These are phyloP conservation scores for Nanorana parkeri DNA, from an alignment of 2,113 vertebrate species.

Conservation along the genomic window DNA sequence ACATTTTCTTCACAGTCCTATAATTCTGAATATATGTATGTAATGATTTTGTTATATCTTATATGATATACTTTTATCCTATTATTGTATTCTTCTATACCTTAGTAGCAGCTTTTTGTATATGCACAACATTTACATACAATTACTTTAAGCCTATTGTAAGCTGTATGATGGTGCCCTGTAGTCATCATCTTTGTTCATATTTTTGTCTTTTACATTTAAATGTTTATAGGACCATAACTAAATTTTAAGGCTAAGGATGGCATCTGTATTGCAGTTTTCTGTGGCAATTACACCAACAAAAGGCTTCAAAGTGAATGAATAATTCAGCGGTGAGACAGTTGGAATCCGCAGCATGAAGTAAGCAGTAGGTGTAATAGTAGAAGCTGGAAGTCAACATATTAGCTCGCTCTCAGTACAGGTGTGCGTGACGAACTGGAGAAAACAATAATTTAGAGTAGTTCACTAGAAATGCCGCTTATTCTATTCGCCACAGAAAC, in stretches of 20 bases:
- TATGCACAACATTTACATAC: too few species aligned
- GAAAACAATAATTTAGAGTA: constrained; percentile 38
- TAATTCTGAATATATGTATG: too few species aligned
- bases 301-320: constrained; percentile 12
- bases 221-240: too few species aligned
- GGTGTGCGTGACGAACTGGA: neutral
- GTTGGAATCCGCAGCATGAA: constrained; percentile 18
- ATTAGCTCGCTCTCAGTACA: constrained; percentile 9
- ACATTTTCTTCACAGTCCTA: too few species aligned
- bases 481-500: neutral
- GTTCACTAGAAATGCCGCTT: neutral
- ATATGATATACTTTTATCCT: too few species aligned
- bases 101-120: too few species aligned
- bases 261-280: neutral
- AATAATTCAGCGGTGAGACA: constrained; percentile 34
- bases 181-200: too few species aligned
- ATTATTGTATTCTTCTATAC: too few species aligned
- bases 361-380: constrained; percentile 18
- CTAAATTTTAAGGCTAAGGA: neutral
- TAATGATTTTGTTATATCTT: too few species aligned
- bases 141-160: too few species aligned
- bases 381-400: constrained; percentile 23
- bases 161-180: too few species aligned
- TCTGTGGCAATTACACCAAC: neutral
- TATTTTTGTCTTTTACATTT: too few species aligned